These are phyloP conservation scores for Prunella himalayana DNA, from an alignment of 2,113 vertebrate species.

Conservation along the genomic window DNA sequence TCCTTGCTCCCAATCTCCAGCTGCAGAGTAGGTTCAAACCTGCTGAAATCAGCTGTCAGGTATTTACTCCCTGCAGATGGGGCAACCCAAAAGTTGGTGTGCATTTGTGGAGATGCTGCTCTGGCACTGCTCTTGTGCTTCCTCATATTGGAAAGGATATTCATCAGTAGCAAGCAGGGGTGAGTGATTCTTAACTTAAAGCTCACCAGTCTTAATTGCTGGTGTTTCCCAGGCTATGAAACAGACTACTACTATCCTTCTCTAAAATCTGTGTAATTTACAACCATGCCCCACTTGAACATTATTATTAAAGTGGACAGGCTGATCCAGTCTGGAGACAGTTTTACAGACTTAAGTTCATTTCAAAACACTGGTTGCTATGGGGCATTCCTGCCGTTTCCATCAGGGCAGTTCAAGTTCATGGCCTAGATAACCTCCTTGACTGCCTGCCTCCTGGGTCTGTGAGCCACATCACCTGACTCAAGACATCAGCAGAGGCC, in stretches of 20 bases:
- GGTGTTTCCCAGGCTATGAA: not conserved
- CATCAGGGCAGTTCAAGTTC: not conserved
- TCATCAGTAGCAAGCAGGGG: not conserved
- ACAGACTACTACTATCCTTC: not conserved
- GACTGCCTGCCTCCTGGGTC: not conserved
- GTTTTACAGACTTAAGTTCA: not conserved
- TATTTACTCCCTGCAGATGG: not conserved
- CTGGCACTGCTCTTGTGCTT: not conserved
- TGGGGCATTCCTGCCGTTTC: rapidly evolving
- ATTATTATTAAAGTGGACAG: not conserved
- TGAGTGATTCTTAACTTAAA: not conserved
- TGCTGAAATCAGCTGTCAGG: not conserved
- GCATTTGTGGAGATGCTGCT: not conserved
- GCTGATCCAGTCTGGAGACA: not conserved
- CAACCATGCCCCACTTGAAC: not conserved
- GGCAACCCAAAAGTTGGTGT: not conserved
- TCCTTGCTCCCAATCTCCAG: not conserved
- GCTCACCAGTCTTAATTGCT: not conserved
- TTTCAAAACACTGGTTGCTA: not conserved
- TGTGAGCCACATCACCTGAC: not conserved
- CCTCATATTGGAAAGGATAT: not conserved
- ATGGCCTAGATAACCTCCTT: not conserved
- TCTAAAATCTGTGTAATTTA: not conserved
- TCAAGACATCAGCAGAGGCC: not conserved
- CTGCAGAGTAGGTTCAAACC: not conserved